Percentiles rank a stretch among this genome's conserved stretches.
Conservation (phyloP, 2,888 invertebrate species). For the Chydorus sphaericus region DNA sequence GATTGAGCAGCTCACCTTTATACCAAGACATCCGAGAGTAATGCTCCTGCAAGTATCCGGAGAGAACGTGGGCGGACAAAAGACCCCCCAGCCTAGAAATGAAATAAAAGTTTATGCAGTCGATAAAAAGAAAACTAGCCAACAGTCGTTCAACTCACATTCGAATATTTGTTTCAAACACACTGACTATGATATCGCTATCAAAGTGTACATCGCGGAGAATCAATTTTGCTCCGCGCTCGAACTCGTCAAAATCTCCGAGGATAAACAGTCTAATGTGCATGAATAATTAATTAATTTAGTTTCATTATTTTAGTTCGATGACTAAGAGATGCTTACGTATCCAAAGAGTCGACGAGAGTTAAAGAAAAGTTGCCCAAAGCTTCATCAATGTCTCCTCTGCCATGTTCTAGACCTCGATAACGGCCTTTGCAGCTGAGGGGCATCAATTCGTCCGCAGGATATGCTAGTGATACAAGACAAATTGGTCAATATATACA, state of each 20-base stretch:
- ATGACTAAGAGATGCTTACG: too few relatives aligned
- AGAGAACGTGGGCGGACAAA: constrained; percentile 79
- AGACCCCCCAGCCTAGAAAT: constrained; percentile 61
- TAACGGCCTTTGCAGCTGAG: constrained; percentile 84
- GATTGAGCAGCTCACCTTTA: constrained; percentile 64
- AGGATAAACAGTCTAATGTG: constrained; percentile 85
- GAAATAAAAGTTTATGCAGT: constrained; percentile 1
- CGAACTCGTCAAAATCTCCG: constrained; percentile 89
- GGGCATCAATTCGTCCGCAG: constrained; percentile 97
- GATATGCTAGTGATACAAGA: too few relatives aligned
- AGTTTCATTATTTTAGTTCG: too few relatives aligned
- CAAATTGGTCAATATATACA: too few relatives aligned
- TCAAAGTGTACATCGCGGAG: constrained; percentile 81
- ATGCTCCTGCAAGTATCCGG: constrained; percentile 55
- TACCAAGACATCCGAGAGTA: constrained; percentile 67
- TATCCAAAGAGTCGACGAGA: neutral
- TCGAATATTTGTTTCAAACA: constrained; percentile 96
- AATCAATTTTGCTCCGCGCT: constrained; percentile 70
- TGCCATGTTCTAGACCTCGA: constrained; percentile 71
- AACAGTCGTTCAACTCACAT: too few relatives aligned
- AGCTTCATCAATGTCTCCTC: constrained; percentile 93
- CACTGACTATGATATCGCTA: constrained; percentile 85
- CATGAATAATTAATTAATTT: too few relatives aligned
- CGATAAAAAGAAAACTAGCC: neutral
- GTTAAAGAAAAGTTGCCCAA: constrained; percentile 77